phyloP scores from a whole-genome alignment of 2,797 vertebrate species.

The Leptatherina wallacei region DNA sequence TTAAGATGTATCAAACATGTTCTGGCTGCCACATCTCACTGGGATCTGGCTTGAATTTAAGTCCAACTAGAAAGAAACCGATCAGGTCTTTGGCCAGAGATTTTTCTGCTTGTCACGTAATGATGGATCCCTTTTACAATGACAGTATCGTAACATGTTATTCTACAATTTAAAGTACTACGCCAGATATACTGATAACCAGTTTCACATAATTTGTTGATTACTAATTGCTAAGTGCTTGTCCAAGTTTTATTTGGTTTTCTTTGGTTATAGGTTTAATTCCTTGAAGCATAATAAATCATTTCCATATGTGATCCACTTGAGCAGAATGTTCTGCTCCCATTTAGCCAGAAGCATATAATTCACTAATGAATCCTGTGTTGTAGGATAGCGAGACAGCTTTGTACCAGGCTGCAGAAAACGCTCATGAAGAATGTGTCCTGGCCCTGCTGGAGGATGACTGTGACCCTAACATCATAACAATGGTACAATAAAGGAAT shows the following conservation, averaged over 20 bases:
- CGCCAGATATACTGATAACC: background rate
- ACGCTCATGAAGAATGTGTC: slow-evolving; percentile 85
- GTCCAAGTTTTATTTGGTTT: background rate
- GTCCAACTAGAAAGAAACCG: slow-evolving; percentile 1
- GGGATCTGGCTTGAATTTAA: slow-evolving; percentile 15
- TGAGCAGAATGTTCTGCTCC: background rate
- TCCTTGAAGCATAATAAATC: background rate
- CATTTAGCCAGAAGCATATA: background rate
- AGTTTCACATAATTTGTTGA: background rate
- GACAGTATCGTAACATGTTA: background rate
- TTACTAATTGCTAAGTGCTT: background rate
- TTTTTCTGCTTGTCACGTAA: background rate
- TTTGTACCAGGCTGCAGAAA: slow-evolving; percentile 87
- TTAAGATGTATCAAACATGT: slow-evolving; percentile 41
- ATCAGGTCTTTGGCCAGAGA: background rate
- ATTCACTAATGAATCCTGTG: slow-evolving; percentile 3
- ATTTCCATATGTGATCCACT: background rate
- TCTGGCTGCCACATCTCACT: slow-evolving; percentile 7
- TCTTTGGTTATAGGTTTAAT: background rate
- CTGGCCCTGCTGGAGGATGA: slow-evolving; percentile 84
- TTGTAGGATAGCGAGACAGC: slow-evolving; percentile 89
- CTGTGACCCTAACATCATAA: slow-evolving; percentile 87
- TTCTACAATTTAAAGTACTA: background rate
- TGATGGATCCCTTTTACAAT: background rate
- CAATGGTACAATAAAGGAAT: slow-evolving; percentile 71